Base-by-base conservation (phyloP, 2,888 invertebrate species). In the Ophion ellenae region DNA sequence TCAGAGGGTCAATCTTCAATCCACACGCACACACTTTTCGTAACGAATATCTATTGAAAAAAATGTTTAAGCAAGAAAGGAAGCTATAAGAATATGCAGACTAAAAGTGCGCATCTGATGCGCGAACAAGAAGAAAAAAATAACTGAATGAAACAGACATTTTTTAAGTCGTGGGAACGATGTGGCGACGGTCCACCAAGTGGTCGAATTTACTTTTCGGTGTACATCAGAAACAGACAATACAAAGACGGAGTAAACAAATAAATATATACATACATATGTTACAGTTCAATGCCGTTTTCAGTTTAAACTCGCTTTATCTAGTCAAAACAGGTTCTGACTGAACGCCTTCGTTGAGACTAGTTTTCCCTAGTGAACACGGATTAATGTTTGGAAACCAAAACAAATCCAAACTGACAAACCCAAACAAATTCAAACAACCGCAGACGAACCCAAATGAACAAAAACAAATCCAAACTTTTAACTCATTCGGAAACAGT, bases 41-140 rank as follows among this genome's bases (percentile, higher is more conserved):
- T 85, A 89, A 85, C 20, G 79, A 84, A 86, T 79, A 69, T 77
- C 66, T 45, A 66, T 53, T 76, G 45, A 78, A 73, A 64, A n/a
- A 71, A 61, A 66, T 24, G n/a, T 24, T 24, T 24, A 24, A 24
- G 57, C 40, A 59, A 28, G 76, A 66, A 84, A 78, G n/a, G 53
- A 69, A 83, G 24, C 64, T 57, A 17, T 40, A 64, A 24, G 71
- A 45, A 85, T 76, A 87, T 81, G 71, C 71, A 76, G 87, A 85
- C 70, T 71, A 86, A 86, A 85, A 91, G 87, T 76, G 75, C 90
- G 92, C 91, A 92, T 93, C 57, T 89, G 89, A 92, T 92, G 91
- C 91, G 88, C 47, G 11, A 78, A 61, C 67, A 9, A 57, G 53
- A 40, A 57, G 53, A 71, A 67, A 36, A 66, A n/a, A 14, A 36